A percentile compares a stretch with the other conserved stretches of the same genome.
Evolutionary conservation across 2,888 invertebrate genomes (phyloP).

Genomic region (Gandaritis pyraliata): DNA sequence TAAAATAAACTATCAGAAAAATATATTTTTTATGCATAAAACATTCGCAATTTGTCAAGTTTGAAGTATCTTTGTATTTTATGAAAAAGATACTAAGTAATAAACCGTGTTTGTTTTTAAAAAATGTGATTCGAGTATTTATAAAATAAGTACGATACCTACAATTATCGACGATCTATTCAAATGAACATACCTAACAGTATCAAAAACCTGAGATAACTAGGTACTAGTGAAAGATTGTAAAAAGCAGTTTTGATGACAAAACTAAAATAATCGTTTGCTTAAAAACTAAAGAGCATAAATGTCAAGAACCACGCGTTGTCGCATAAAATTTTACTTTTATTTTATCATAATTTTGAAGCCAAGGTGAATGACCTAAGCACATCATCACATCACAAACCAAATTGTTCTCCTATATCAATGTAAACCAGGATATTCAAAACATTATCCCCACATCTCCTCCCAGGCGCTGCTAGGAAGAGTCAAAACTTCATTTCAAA

Average conservation of each 20-base stretch:
- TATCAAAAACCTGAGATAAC: too few species aligned
- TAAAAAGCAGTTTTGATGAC: too few species aligned
- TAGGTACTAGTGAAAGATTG: too few species aligned
- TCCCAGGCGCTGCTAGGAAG: slow-evolving; percentile 63
- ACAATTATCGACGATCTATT: too few species aligned
- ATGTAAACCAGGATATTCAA: slow-evolving; percentile 61
- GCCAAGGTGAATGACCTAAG: slow-evolving; percentile 16
- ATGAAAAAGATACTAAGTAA: not conserved
- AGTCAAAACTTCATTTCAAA: slow-evolving; percentile 55
- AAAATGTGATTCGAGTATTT: not conserved
- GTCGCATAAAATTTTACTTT: too few species aligned
- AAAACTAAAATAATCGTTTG: too few species aligned
- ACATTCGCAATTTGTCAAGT: slow-evolving; percentile 41
- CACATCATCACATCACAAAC: slow-evolving; percentile 16
- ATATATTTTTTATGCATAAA: slow-evolving; percentile 30
- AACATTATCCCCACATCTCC: slow-evolving; percentile 73
- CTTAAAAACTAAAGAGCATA: too few species aligned
- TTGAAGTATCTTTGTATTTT: slow-evolving; percentile 18
- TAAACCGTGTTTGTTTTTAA: not conserved
- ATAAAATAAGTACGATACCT: not conserved
- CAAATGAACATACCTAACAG: too few species aligned
- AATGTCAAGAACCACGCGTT: too few species aligned
- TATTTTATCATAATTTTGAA: not conserved
- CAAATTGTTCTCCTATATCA: slow-evolving; percentile 36
- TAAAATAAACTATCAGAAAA: slow-evolving; percentile 38